Evolutionary conservation across 2,888 invertebrate genomes (phyloP).

Genomic region (Drosophila anomalata): DNA sequence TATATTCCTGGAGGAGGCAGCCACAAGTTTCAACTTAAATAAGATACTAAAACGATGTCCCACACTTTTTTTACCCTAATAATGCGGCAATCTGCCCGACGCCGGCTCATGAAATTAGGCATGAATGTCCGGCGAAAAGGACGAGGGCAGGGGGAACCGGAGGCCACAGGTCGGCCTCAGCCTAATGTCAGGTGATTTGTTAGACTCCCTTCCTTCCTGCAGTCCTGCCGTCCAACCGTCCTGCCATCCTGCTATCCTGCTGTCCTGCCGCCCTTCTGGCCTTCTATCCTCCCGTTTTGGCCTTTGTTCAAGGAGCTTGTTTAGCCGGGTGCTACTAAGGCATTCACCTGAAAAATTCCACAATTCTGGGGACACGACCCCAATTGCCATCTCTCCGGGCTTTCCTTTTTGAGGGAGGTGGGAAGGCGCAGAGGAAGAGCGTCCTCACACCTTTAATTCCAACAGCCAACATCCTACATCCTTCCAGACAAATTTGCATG

Average conservation of each 20-base stretch:
- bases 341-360: slow-evolving; percentile 69
- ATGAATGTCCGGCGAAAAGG: slow-evolving; percentile 58
- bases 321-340: slow-evolving; percentile 53
- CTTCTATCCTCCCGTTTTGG: neutral
- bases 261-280: neutral
- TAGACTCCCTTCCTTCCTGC: slow-evolving; percentile 50
- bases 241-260: neutral
- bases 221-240: slow-evolving; percentile 1
- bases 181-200: slow-evolving; percentile 74
- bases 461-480: slow-evolving; percentile 5
- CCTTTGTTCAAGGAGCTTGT: slow-evolving; percentile 38
- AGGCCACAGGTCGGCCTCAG: slow-evolving; percentile 51
- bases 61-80: slow-evolving; percentile 45
- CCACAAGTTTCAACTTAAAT: neutral
- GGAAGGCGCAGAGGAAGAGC: neutral
- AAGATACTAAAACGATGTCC: slow-evolving; percentile 1
- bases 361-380: slow-evolving; percentile 57
- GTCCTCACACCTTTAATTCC: slow-evolving; percentile 11
- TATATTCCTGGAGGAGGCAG: neutral
- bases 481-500: slow-evolving; percentile 60
- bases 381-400: slow-evolving; percentile 46
- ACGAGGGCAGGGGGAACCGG: neutral
- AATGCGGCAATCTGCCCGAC: slow-evolving; percentile 70
- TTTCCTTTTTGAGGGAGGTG: slow-evolving; percentile 2
- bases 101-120: slow-evolving; percentile 75